Evolutionary conservation across 2,888 invertebrate species (phyloP).

Genomic region (Lucinisca nassula): DNA sequence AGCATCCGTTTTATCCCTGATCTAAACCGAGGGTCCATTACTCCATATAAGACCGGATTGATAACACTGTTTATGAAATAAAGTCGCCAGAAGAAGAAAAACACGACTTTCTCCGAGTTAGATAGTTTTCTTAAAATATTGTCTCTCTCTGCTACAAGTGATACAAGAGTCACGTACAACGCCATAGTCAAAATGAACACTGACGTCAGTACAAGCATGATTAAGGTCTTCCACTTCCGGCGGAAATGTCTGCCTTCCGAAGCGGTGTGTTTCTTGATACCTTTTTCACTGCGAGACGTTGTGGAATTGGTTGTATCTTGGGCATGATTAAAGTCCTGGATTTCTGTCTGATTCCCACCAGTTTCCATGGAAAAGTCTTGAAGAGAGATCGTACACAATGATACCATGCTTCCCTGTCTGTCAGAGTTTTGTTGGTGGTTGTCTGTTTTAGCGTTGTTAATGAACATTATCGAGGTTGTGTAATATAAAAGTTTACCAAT

Average conservation of each 20-base stretch:
- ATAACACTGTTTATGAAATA: slow-evolving; percentile 57
- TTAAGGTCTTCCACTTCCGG: slow-evolving; percentile 43
- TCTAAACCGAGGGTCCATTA: slow-evolving; percentile 54
- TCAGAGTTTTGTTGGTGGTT: neutral
- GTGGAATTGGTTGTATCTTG: neutral
- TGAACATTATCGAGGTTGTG: neutral
- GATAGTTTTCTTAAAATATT: slow-evolving; percentile 30
- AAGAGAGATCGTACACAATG: neutral
- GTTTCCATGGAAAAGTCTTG: neutral
- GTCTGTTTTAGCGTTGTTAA: neutral
- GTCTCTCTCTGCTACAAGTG: slow-evolving; percentile 37
- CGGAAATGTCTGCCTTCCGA: neutral
- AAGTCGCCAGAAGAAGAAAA: slow-evolving; percentile 60
- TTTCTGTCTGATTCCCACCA: neutral
- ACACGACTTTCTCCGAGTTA: slow-evolving; percentile 40
- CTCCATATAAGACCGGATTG: slow-evolving; percentile 56
- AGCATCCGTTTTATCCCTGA: neutral
- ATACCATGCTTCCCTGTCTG: neutral
- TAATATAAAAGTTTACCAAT: neutral
- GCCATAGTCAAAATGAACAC: slow-evolving; percentile 55
- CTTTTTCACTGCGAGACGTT: neutral
- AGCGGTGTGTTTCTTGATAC: neutral
- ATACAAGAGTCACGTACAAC: slow-evolving; percentile 28
- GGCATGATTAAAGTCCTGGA: neutral
- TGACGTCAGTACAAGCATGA: slow-evolving; percentile 52